Evolutionary conservation across 1,140 invertebrate genomes (phyloP), one percentile per base, ranked within the genome.

Genomic region (Drosophila kanapiae): DNA sequence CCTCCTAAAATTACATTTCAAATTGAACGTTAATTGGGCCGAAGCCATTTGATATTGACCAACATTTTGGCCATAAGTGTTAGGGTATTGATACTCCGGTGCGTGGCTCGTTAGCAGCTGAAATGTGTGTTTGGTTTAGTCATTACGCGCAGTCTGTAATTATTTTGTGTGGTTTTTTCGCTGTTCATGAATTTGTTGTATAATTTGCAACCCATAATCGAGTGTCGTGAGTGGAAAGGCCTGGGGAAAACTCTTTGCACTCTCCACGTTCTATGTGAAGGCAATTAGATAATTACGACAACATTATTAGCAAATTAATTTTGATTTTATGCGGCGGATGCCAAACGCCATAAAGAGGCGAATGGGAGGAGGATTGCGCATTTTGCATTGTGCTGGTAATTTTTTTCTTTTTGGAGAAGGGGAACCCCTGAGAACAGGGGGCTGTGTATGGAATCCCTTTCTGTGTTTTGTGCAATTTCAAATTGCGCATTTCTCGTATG

Each of bases 271-370:
- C 31, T 31, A 31, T 31, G 31, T 8, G 31, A 31, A 49, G 76
- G 49, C 77, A 80, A 80, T 80, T 80, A 80, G 78, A 74, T 80
- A 80, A 80, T 80, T 80, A 80, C 78, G 61, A 74, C 76, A 80
- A 75, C 77, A 80, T 80, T 80, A 80, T 80, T 80, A 79, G 78
- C 78, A 80, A 80, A 80, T 80, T 80, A 80, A 79, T 75, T 80
- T 80, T 80, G 78, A 80, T 80, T 80, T 80, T 75, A 75, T 80
- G 78, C 61, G 47, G 53, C 71, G 27, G 38, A 47, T 75, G 71
- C 74, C 48, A 58, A 65, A 74, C 37, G 42, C 63, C 62, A 69
- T 23, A 59, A 67, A 37, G 37, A 6, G 37, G 29, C 6, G 27
- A 54, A 10, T 6, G 29, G 27, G 2, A 4, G 43, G 64, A 31